phyloP scores from a whole-genome alignment of 2,888 invertebrate species.

The Mythimna impura region DNA sequence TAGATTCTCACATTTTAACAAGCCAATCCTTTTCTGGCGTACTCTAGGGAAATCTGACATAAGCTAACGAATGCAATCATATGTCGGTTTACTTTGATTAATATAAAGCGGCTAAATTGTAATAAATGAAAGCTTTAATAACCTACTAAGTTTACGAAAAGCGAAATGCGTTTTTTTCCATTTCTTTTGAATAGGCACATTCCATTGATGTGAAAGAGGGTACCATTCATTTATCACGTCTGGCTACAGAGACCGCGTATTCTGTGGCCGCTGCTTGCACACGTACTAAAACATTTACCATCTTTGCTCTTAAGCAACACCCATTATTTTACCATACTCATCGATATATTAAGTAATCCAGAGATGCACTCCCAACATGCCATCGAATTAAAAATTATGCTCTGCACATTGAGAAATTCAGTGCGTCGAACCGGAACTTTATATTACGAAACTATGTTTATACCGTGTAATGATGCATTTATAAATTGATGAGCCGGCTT shows the following conservation, averaged over 20 bases:
- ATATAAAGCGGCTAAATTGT: constrained; percentile 2
- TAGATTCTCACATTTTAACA: constrained; percentile 65
- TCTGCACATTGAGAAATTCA: constrained; percentile 75
- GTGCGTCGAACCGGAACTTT: constrained; percentile 76
- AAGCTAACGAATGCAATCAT: constrained; percentile 21
- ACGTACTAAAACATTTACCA: constrained; percentile 51
- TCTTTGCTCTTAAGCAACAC: constrained; percentile 56
- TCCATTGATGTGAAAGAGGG: constrained; percentile 9
- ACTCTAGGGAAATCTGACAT: constrained; percentile 59
- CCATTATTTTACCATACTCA: constrained; percentile 65
- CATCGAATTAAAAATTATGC: constrained; percentile 79
- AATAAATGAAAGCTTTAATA: constrained; percentile 17
- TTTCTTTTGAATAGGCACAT: constrained; percentile 21
- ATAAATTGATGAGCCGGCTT: constrained; percentile 80
- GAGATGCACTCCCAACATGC: constrained; percentile 71
- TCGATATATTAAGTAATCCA: constrained; percentile 67
- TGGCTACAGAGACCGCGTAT: constrained; percentile 15
- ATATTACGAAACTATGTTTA: constrained; percentile 69
- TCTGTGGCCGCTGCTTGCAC: constrained; percentile 50
- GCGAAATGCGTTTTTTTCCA: constrained; percentile 12
- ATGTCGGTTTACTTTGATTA: constrained; percentile 23
- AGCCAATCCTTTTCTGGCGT: constrained; percentile 58
- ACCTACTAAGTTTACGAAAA: constrained; percentile 18
- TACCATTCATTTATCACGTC: constrained; percentile 44
- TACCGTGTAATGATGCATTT: constrained; percentile 81